Evolutionary conservation across 2,113 vertebrate species (phyloP).

Genomic region (Saccopteryx bilineata): DNA sequence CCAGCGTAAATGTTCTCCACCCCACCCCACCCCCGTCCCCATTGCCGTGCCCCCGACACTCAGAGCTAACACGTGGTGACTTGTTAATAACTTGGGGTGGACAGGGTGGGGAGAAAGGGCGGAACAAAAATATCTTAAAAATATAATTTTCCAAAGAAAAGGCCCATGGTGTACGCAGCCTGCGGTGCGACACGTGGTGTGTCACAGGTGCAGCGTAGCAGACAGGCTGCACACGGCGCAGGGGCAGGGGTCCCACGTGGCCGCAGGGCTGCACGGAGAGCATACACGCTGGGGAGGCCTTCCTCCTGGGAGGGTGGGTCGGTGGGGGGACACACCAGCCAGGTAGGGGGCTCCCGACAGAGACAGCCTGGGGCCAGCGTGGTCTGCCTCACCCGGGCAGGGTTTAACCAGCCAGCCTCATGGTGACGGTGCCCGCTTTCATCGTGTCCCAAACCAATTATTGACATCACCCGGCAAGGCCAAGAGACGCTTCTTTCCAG

Average conservation of each 20-base stretch:
- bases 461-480: background rate
- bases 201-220: background rate
- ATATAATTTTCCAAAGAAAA: background rate
- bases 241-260: rapidly evolving
- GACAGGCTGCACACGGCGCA: rapidly evolving
- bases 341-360: background rate
- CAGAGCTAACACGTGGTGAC: background rate
- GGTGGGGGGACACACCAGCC: background rate
- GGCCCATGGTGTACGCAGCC: background rate
- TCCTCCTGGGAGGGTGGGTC: background rate
- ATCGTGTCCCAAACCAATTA: background rate
- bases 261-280: background rate
- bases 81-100: background rate
- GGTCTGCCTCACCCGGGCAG: background rate
- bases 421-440: background rate
- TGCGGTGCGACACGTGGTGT: background rate
- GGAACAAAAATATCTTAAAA: background rate
- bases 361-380: rapidly evolving
- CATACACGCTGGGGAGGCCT: rapidly evolving
- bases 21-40: rapidly evolving
- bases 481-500: background rate
- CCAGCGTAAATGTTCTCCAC: too few relatives aligned
- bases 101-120: background rate
- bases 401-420: background rate
- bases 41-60: background rate